Base-by-base conservation (phyloP, 2,888 invertebrate genomes). In the Apamea monoglypha region DNA sequence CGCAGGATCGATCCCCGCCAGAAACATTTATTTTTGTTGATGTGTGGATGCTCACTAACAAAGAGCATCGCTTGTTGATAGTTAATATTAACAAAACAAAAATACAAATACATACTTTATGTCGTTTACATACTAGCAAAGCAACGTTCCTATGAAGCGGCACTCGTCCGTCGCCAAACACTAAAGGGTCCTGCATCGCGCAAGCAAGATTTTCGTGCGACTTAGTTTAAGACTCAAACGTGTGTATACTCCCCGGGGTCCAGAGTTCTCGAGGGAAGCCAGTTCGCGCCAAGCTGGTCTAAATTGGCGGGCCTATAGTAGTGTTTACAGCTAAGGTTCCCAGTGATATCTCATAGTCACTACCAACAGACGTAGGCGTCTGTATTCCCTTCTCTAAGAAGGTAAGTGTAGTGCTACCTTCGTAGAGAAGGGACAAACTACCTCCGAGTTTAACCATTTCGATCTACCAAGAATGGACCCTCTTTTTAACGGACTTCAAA, bases 231-330 rank as follows among this genome's bases (percentile, higher is more conserved):
- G 14, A 32, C 0, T 32, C 21, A 14, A 44, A 25, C n/a, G 0
- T 36, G 10, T 29, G 14, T 0, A 0, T 0, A 1, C 0, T 0
- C 0, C 0, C 0, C 14, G 70, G 89, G 89, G 88, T 89, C 89
- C 90, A 83, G 80, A 77, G 78, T 75, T 64, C 84, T 88, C 89
- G 76, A 80, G 81, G 82, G 32, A 68, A 90, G 63, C 86, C 89
- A 90, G 90, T 89, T 14, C 0, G 44, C 81, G 85, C 70, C 88
- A 89, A 85, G 86, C 91, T 91, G 90, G 86, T 77, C 83, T 74
- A 67, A 86, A 0, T 84, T 86, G 87, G 78, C 69, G 61, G 6
- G 53, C 74, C 10, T 3, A 47, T 0, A 47, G 73, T 36, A 2
- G 36, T 36, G 36, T 3, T 36, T 36, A 36, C 36, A 36, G 36